These are phyloP conservation scores for Seriola rivoliana DNA, from an alignment of 2,113 vertebrate species.

Conservation along the genomic window DNA sequence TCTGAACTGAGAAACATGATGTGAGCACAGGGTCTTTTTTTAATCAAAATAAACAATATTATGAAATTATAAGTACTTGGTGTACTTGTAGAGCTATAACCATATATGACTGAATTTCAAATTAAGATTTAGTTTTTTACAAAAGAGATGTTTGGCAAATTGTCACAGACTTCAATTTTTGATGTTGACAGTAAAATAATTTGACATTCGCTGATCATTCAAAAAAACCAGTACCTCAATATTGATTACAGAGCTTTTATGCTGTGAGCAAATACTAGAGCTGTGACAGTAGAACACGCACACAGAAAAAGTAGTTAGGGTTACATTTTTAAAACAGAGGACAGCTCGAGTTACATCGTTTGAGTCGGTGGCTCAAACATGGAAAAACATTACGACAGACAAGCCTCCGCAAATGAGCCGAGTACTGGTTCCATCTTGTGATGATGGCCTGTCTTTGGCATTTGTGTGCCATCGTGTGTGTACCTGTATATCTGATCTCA, in stretches of 20 bases:
- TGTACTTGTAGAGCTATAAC: slow-evolving; percentile 12
- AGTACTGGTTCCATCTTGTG: background rate
- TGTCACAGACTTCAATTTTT: slow-evolving; percentile 7
- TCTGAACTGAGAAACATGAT: background rate
- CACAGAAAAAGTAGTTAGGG: slow-evolving; percentile 30
- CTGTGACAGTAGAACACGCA: slow-evolving; percentile 53
- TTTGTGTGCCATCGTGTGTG: slow-evolving; percentile 38
- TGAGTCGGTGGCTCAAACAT: slow-evolving; percentile 33
- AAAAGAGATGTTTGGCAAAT: slow-evolving; percentile 14
- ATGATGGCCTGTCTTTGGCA: slow-evolving; percentile 56
- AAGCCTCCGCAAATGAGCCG: slow-evolving; percentile 33
- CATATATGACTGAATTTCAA: background rate
- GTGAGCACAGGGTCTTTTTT: slow-evolving; percentile 51
- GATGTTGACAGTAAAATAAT: slow-evolving; percentile 51
- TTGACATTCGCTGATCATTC: slow-evolving; percentile 57
- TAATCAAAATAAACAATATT: slow-evolving; percentile 31
- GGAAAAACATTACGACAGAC: slow-evolving; percentile 44
- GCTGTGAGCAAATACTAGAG: slow-evolving; percentile 49
- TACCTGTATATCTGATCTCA: slow-evolving; percentile 35
- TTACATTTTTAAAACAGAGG: slow-evolving; percentile 40
- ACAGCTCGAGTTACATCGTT: slow-evolving; percentile 29
- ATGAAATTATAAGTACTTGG: background rate
- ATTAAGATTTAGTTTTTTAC: background rate
- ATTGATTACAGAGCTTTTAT: slow-evolving; percentile 46
- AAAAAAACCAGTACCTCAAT: slow-evolving; percentile 30